These are phyloP conservation scores for Prunella strophiata DNA, from an alignment of 2,797 vertebrate genomes.

Conservation along the genomic window DNA sequence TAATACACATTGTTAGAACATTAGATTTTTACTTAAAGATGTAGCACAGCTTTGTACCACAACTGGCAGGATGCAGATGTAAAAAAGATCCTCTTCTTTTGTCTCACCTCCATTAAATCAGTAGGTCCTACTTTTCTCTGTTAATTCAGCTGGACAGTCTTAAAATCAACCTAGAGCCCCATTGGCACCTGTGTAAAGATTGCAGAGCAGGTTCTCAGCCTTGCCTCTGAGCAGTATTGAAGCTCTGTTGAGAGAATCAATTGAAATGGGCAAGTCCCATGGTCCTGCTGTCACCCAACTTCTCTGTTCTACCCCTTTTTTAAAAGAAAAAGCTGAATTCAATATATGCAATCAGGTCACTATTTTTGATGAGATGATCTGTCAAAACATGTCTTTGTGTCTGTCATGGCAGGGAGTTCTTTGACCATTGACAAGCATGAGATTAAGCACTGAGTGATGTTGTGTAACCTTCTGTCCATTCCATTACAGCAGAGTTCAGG, in stretches of 20 bases:
- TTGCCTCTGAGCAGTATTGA: not conserved
- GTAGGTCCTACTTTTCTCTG: not conserved
- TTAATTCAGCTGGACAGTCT: not conserved
- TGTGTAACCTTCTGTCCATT: slow-evolving; percentile 6
- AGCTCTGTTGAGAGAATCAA: not conserved
- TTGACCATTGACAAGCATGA: not conserved
- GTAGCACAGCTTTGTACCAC: not conserved
- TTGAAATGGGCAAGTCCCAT: not conserved
- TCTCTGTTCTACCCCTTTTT: not conserved
- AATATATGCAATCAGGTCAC: not conserved
- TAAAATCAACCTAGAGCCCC: not conserved
- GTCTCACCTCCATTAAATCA: not conserved
- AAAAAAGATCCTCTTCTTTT: not conserved
- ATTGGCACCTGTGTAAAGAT: not conserved
- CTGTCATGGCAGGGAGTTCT: not conserved
- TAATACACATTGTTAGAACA: not conserved
- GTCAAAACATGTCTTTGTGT: slow-evolving; percentile 13
- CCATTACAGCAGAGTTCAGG: not conserved
- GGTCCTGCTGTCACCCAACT: not conserved
- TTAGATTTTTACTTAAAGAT: not conserved
- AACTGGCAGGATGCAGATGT: not conserved
- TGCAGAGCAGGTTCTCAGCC: not conserved
- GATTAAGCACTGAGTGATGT: not conserved
- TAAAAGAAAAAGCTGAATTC: not conserved
- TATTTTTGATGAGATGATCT: not conserved